These are phyloP conservation scores for Caenorhabditis sulstoni DNA, from an alignment of 2,888 invertebrate genomes.

Conservation along the genomic window DNA sequence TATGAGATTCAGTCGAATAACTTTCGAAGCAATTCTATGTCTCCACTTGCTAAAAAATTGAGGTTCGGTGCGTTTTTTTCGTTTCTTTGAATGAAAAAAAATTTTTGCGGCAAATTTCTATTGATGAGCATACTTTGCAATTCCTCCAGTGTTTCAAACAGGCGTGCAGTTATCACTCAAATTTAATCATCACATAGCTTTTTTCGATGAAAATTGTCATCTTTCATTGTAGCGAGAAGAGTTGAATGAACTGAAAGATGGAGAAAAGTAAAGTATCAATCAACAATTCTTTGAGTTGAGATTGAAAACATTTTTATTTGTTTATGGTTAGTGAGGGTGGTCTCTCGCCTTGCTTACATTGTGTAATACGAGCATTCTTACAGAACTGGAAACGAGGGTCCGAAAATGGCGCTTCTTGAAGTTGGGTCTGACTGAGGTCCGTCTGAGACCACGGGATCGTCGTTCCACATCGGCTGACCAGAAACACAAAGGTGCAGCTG, in stretches of 20 bases:
- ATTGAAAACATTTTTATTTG: slow-evolving; percentile 27
- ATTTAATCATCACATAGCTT: too few relatives aligned
- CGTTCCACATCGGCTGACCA: slow-evolving; percentile 56
- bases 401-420: slow-evolving; percentile 62
- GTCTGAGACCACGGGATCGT: slow-evolving; percentile 46
- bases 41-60: slow-evolving; percentile 5
- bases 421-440: slow-evolving; percentile 60
- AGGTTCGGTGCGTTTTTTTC: background rate
- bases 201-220: background rate
- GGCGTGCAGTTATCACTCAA: too few relatives aligned
- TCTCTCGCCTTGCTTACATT: slow-evolving; percentile 10
- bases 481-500: slow-evolving; percentile 50
- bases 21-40: too few relatives aligned
- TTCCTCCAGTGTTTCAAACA: too few relatives aligned
- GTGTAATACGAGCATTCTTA: slow-evolving; percentile 36
- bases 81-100: background rate
- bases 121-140: too few relatives aligned
- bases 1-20: slow-evolving; percentile 1
- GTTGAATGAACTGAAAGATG: background rate
- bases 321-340: slow-evolving; percentile 34
- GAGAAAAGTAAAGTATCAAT: slow-evolving; percentile 11
- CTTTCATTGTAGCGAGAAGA: background rate
- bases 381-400: slow-evolving; percentile 64
- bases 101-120: too few relatives aligned
- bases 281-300: slow-evolving; percentile 13